These are phyloP conservation scores for Chiroxiphia lanceolata DNA, from an alignment of 2,797 vertebrate genomes.

Conservation along the genomic window DNA sequence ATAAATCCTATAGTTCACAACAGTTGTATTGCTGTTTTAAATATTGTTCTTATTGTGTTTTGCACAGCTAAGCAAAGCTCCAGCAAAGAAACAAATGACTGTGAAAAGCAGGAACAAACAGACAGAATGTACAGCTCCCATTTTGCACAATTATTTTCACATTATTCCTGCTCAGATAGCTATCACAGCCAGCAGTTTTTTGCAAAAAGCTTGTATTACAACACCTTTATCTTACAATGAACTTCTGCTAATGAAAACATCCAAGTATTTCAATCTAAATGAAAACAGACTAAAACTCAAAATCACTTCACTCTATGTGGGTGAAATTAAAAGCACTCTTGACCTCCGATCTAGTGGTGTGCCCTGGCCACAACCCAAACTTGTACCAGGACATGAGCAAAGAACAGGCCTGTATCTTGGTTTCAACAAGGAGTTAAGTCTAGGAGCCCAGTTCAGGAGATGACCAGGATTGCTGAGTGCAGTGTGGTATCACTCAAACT, in stretches of 20 bases:
- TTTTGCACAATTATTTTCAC: neutral
- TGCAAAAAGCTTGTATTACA: neutral
- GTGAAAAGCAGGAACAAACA: neutral
- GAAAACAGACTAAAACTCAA: neutral
- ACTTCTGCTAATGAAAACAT: neutral
- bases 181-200: neutral
- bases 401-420: neutral
- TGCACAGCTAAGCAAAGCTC: neutral
- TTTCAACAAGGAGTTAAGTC: neutral
- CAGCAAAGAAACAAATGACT: neutral
- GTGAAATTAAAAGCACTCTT: neutral
- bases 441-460: neutral
- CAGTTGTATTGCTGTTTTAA: neutral
- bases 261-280: neutral
- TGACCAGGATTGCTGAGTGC: neutral
- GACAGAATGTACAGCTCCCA: neutral
- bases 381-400: neutral
- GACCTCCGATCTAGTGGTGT: neutral
- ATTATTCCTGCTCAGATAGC: neutral
- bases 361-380: neutral
- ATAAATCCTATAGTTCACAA: neutral
- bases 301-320: neutral
- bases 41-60: neutral
- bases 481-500: neutral
- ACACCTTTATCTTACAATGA: neutral